Conservation (phyloP, 2,113 vertebrate genomes). For the Varanus salvator region DNA sequence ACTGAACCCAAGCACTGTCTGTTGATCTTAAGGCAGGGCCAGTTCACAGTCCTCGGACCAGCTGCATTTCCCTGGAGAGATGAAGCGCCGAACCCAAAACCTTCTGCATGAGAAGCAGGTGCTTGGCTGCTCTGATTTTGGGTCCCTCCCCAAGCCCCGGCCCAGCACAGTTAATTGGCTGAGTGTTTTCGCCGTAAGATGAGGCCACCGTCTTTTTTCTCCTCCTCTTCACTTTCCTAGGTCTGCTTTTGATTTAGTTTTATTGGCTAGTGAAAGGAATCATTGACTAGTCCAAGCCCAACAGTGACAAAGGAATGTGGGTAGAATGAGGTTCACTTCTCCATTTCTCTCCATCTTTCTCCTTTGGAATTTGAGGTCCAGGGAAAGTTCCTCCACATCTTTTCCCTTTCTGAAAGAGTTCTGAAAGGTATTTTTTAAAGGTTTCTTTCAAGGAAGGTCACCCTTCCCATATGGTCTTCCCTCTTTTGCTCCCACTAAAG, state of each 20-base stretch:
- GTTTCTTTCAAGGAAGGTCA: constrained; percentile 68
- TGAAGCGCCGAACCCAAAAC: not conserved
- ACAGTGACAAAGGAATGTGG: constrained; percentile 77
- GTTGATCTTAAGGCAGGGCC: too few relatives aligned
- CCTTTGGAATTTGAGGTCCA: constrained; percentile 75
- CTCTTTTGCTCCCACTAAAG: constrained; percentile 35
- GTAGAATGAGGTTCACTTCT: constrained; percentile 80
- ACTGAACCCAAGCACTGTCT: too few relatives aligned
- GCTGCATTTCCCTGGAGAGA: not conserved
- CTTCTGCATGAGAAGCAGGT: not conserved
- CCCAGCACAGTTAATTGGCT: constrained; percentile 56
- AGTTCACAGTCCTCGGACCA: not conserved
- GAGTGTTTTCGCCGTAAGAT: constrained; percentile 53
- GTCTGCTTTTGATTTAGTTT: constrained; percentile 77
- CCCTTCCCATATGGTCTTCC: constrained; percentile 55
- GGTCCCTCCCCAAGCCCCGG: not conserved
- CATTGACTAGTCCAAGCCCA: constrained; percentile 76
- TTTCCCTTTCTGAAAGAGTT: constrained; percentile 49
- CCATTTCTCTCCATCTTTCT: constrained; percentile 61
- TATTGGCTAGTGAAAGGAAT: constrained; percentile 80
- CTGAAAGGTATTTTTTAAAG: constrained; percentile 66
- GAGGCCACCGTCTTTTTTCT: constrained; percentile 43
- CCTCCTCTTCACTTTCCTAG: constrained; percentile 61
- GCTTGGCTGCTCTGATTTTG: not conserved
- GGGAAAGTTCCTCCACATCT: constrained; percentile 60